Conservation (phyloP, 2,113 vertebrate genomes). For the Lasiurus borealis region DNA sequence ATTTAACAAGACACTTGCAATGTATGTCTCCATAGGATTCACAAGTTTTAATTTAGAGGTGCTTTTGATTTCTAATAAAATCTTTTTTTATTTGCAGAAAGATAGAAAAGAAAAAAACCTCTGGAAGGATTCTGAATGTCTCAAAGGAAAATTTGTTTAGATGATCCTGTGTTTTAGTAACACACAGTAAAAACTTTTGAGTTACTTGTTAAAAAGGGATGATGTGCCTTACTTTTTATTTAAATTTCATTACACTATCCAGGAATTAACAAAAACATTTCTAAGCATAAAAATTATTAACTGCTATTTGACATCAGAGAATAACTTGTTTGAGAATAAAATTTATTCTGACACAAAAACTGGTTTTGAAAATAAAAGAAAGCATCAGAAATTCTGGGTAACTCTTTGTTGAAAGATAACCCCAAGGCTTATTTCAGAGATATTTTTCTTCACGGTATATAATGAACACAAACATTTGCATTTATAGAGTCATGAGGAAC, state of each 20-base stretch:
- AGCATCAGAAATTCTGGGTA: conserved; percentile 1
- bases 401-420: conserved; percentile 7
- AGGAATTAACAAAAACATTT: conserved; percentile 2
- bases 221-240: conserved; percentile 51
- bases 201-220: conserved; percentile 46
- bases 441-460: not conserved
- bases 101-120: conserved; percentile 55
- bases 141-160: conserved; percentile 63
- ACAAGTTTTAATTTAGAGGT: conserved; percentile 62
- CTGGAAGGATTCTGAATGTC: conserved; percentile 48
- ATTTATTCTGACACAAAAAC: conserved; percentile 6
- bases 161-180: conserved; percentile 46
- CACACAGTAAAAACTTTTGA: conserved; percentile 39
- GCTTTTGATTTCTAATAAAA: conserved; percentile 67
- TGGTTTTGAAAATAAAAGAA: conserved; percentile 52
- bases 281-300: conserved; percentile 24
- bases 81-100: conserved; percentile 67
- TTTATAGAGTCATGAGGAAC: not conserved
- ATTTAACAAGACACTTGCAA: conserved; percentile 62
- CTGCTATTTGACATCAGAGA: conserved; percentile 1
- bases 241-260: conserved; percentile 48
- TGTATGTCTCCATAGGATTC: conserved; percentile 44
- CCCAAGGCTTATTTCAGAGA: not conserved
- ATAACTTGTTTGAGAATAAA: conserved; percentile 46
- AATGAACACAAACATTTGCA: not conserved